These are phyloP conservation scores for Coleophora flavipennella DNA, from an alignment of 2,888 invertebrate genomes.

Conservation along the genomic window DNA sequence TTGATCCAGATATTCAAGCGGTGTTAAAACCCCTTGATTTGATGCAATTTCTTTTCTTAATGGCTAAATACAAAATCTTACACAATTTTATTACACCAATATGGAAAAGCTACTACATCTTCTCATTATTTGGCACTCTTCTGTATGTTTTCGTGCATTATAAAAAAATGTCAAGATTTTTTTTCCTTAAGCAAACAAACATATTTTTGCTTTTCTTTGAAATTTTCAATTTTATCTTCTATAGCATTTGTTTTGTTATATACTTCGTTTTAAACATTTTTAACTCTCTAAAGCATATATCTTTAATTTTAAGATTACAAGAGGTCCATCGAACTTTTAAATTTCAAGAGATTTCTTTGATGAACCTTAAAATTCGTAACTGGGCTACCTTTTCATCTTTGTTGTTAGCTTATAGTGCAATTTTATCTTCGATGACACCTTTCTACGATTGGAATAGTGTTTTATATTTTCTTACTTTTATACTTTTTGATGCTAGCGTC, in stretches of 20 bases:
- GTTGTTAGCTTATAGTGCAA: not conserved
- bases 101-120: no score
- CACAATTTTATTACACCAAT: constrained; percentile 13
- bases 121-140: not conserved
- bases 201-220: no score
- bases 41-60: constrained; percentile 8
- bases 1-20: constrained; percentile 14
- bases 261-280: not conserved
- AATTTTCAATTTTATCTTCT: not conserved
- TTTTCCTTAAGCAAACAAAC: not conserved
- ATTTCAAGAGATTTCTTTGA: not conserved
- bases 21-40: constrained; percentile 14
- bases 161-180: not conserved
- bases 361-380: not conserved
- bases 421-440: not conserved
- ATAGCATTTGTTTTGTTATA: not conserved
- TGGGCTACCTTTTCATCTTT: not conserved
- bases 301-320: not conserved
- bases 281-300: not conserved
- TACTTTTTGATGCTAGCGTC: not conserved
- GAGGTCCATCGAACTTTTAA: not conserved
- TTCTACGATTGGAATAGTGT: no score
- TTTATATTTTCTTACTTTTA: not conserved
- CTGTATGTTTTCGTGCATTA: not conserved
- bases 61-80: constrained; percentile 13